These are phyloP conservation scores for Antechinus flavipes DNA, from an alignment of 2,113 vertebrate genomes.

Conservation along the genomic window DNA sequence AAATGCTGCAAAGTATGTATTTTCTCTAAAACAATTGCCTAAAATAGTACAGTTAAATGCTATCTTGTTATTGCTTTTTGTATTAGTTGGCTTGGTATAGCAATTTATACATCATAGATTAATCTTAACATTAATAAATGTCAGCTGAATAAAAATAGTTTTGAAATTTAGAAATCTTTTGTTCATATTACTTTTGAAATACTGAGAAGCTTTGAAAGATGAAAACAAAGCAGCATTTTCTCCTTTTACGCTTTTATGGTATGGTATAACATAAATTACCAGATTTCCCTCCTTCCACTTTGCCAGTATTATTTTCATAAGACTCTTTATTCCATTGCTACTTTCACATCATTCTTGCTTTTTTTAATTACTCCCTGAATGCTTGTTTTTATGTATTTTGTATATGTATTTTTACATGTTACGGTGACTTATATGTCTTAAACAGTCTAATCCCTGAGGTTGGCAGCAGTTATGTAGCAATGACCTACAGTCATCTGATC, in stretches of 20 bases:
- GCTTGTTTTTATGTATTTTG: constrained; percentile 53
- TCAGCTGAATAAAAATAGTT: constrained; percentile 62
- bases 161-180: constrained; percentile 71
- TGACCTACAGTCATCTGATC: constrained; percentile 87
- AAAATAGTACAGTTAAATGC: constrained; percentile 64
- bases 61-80: constrained; percentile 64
- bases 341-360: constrained; percentile 42
- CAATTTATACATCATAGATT: constrained; percentile 67
- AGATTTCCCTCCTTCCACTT: constrained; percentile 8
- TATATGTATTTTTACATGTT: constrained; percentile 77
- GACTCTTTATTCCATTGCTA: fast-evolving
- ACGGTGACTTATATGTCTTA: constrained; percentile 69
- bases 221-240: constrained; percentile 21
- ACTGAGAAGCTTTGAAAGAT: constrained; percentile 36
- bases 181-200: constrained; percentile 58
- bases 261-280: constrained; percentile 35
- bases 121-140: constrained; percentile 71
- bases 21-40: constrained; percentile 67
- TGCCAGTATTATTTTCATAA: neutral
- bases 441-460: constrained; percentile 77
- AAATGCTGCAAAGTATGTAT: constrained; percentile 71
- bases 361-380: constrained; percentile 54
- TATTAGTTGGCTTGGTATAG: constrained; percentile 48
- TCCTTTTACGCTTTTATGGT: neutral
- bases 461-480: constrained; percentile 80